These are phyloP conservation scores for Physeter macrocephalus DNA, from an alignment of 2,113 vertebrate genomes.

Conservation along the genomic window DNA sequence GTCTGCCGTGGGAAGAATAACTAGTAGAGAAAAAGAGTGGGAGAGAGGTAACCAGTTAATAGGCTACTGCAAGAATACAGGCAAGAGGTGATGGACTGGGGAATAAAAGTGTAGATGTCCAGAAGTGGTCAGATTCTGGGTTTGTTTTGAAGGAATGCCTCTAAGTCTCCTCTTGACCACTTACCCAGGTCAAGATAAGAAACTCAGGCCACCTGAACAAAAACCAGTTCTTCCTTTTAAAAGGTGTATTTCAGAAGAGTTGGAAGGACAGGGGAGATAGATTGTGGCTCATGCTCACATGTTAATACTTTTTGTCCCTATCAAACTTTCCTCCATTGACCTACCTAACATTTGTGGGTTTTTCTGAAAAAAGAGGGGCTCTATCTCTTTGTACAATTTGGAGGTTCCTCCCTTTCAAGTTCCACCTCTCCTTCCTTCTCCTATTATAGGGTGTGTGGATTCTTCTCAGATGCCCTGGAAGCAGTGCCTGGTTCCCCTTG, in stretches of 20 bases:
- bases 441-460: background rate
- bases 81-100: background rate
- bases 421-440: background rate
- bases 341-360: background rate
- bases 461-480: background rate
- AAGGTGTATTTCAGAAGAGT: background rate
- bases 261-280: background rate
- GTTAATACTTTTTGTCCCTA: background rate
- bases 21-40: background rate
- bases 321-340: background rate
- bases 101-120: background rate
- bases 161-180: background rate
- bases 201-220: background rate
- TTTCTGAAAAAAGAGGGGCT: background rate
- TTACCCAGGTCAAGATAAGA: background rate
- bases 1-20: background rate
- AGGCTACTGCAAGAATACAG: background rate
- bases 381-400: background rate
- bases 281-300: background rate
- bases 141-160: background rate
- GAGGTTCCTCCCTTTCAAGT: background rate
- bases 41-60: background rate
- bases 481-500: background rate
- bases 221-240: background rate
- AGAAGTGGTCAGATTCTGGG: background rate